phyloP scores from a whole-genome alignment of 2,888 invertebrate genomes.

The Trisateles emortualis region DNA sequence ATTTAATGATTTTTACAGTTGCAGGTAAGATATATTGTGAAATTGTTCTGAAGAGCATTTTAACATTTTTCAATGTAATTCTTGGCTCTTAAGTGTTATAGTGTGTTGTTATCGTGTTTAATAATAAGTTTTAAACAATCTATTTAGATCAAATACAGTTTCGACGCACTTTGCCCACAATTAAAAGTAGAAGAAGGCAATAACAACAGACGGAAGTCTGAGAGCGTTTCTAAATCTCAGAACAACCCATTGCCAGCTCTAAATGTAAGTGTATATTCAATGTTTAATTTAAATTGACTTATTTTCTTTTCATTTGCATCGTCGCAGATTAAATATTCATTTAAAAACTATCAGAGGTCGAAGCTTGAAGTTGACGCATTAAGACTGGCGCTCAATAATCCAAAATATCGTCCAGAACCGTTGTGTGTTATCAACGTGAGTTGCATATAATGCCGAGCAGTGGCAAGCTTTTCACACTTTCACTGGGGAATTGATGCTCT shows the following conservation, averaged over 20 bases:
- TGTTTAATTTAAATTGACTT: slow-evolving; percentile 7
- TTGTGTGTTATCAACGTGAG: slow-evolving; percentile 90
- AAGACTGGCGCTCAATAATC: slow-evolving; percentile 87
- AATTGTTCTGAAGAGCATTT: too few species aligned
- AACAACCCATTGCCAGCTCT: slow-evolving; percentile 91
- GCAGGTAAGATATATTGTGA: too few species aligned
- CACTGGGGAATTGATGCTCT: slow-evolving; percentile 17
- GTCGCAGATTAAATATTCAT: slow-evolving; percentile 90
- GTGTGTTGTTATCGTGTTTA: slow-evolving; percentile 5
- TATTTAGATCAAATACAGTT: slow-evolving; percentile 91
- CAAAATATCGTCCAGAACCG: slow-evolving; percentile 88
- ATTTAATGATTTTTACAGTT: too few species aligned
- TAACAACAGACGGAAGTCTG: slow-evolving; percentile 82
- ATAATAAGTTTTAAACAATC: slow-evolving; percentile 21
- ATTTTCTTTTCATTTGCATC: slow-evolving; percentile 55
- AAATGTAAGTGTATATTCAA: slow-evolving; percentile 88
- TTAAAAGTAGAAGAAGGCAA: slow-evolving; percentile 88
- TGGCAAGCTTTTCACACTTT: slow-evolving; percentile 45
- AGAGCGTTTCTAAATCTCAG: slow-evolving; percentile 81
- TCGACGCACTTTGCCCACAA: slow-evolving; percentile 90
- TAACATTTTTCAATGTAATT: too few species aligned
- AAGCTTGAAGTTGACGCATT: slow-evolving; percentile 86
- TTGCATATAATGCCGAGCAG: slow-evolving; percentile 58
- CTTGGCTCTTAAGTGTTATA: neutral
- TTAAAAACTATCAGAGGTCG: slow-evolving; percentile 88